phyloP scores from a whole-genome alignment of 2,797 vertebrate species.

The Periophthalmus magnuspinnatus region DNA sequence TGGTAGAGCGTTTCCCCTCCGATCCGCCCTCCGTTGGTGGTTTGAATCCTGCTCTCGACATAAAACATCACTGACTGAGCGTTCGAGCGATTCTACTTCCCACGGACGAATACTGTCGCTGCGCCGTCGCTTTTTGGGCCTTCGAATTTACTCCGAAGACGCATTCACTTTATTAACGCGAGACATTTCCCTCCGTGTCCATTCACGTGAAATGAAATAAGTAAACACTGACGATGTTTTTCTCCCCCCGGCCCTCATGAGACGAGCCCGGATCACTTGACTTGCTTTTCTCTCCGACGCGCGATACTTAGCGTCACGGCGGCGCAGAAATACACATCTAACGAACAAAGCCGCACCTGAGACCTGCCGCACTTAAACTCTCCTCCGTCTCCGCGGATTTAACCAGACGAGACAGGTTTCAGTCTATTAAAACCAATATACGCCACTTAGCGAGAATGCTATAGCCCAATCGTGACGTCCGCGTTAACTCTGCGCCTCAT shows the following conservation, averaged over 20 bases:
- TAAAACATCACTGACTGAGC: too few species aligned
- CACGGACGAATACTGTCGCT: too few species aligned
- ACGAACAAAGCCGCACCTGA: conserved; percentile 63
- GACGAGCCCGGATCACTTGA: neutral
- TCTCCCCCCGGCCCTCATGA: neutral
- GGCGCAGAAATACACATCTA: conserved; percentile 44
- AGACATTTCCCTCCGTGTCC: neutral
- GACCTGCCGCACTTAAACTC: conserved; percentile 49
- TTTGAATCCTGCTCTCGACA: too few species aligned
- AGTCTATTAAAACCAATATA: conserved; percentile 74
- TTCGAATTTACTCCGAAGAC: neutral
- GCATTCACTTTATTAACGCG: too few species aligned
- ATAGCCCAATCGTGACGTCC: conserved; percentile 65
- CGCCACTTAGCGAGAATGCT: conserved; percentile 72
- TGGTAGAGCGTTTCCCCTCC: too few species aligned
- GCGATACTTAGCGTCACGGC: conserved; percentile 24
- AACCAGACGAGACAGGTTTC: conserved; percentile 63
- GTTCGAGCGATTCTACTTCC: too few species aligned
- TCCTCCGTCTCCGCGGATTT: conserved; percentile 61
- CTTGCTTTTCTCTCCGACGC: neutral
- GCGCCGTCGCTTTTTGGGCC: too few species aligned
- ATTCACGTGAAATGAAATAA: neutral
- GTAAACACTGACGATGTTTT: neutral
- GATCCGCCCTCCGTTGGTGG: too few species aligned
- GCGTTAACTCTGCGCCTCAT: conserved; percentile 53